These are phyloP conservation scores for Psilopsiagon aymara DNA, from an alignment of 2,113 vertebrate genomes.

Conservation along the genomic window DNA sequence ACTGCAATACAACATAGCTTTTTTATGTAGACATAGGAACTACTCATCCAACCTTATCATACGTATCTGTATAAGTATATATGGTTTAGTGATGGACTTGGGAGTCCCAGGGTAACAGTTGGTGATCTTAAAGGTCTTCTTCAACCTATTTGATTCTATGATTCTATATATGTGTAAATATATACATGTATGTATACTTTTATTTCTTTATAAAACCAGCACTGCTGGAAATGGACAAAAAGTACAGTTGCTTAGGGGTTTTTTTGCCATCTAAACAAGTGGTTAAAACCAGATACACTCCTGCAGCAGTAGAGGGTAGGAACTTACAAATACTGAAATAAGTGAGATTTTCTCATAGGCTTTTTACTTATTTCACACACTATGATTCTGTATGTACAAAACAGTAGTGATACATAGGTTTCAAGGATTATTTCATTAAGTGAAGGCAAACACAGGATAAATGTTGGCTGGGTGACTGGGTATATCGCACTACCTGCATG, in stretches of 20 bases:
- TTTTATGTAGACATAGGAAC: background rate
- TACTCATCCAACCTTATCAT: background rate
- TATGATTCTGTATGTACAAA: accelerated
- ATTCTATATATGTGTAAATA: background rate
- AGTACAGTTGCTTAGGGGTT: background rate
- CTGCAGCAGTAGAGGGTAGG: background rate
- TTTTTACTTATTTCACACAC: background rate
- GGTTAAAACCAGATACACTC: background rate
- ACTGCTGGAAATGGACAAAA: background rate
- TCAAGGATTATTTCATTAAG: background rate
- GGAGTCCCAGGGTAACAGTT: background rate
- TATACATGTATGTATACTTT: background rate
- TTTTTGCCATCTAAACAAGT: background rate
- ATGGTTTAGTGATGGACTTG: background rate
- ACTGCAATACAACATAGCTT: background rate
- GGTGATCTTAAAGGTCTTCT: background rate
- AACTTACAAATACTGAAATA: background rate
- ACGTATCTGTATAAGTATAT: background rate
- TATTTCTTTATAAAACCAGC: background rate
- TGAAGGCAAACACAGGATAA: background rate
- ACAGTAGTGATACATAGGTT: background rate
- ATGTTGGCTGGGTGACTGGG: background rate
- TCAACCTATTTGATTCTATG: background rate
- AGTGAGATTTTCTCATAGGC: background rate
- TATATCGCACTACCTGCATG: background rate